These are phyloP conservation scores for Crypturellus tataupa DNA, from an alignment of 2,797 vertebrate genomes.

Conservation along the genomic window DNA sequence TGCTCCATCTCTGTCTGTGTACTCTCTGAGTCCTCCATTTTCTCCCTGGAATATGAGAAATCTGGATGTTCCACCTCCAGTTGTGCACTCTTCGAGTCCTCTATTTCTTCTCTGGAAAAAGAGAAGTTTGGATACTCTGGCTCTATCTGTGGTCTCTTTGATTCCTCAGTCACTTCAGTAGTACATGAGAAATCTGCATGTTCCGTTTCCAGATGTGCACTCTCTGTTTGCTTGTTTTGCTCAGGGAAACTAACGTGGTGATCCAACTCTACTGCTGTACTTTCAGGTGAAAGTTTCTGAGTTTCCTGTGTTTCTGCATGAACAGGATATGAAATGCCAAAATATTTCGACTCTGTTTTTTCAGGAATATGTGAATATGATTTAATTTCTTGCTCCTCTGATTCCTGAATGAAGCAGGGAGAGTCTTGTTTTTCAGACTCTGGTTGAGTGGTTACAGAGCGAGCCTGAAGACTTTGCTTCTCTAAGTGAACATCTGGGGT, in stretches of 20 bases:
- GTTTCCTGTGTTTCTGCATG: background rate
- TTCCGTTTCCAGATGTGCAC: background rate
- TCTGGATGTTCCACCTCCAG: slow-evolving; percentile 17
- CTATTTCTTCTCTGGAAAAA: background rate
- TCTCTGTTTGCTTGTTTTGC: background rate
- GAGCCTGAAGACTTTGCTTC: background rate
- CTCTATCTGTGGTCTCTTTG: background rate
- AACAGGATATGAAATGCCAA: slow-evolving; percentile 21
- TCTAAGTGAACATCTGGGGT: background rate
- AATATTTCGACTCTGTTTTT: slow-evolving; percentile 49
- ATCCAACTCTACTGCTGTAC: background rate
- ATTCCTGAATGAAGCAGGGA: background rate
- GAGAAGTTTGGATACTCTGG: background rate
- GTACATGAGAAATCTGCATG: background rate
- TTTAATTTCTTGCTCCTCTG: background rate
- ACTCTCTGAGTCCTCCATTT: background rate
- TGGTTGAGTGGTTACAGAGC: background rate
- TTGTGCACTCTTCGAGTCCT: background rate
- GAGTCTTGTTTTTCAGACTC: background rate
- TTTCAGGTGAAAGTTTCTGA: background rate
- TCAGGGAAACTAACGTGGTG: background rate
- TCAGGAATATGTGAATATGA: background rate
- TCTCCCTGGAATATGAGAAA: slow-evolving; percentile 29
- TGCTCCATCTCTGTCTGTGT: background rate
- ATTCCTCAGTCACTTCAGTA: background rate